phyloP scores from a whole-genome alignment of 2,888 invertebrate species.

The Caenorhabditis macrosperma region DNA sequence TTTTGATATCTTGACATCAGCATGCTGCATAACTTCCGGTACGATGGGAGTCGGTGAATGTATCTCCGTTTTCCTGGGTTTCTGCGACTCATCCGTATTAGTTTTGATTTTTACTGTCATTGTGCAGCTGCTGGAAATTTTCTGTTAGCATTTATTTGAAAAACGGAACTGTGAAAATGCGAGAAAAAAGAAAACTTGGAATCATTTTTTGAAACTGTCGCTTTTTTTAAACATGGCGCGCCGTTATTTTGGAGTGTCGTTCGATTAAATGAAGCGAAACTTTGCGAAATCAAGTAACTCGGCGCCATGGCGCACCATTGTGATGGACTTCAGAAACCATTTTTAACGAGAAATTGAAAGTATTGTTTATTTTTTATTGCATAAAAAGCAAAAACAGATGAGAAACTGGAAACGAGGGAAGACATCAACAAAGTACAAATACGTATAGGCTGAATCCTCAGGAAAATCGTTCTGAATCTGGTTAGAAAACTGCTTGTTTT shows the following conservation, averaged over 20 bases:
- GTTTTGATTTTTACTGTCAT: constrained; percentile 38
- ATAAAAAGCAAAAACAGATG: too few species aligned
- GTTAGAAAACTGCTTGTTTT: too few species aligned
- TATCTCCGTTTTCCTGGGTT: constrained; percentile 6
- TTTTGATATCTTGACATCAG: constrained; percentile 52
- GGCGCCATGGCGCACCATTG: too few species aligned
- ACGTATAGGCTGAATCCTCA: too few species aligned
- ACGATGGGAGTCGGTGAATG: not conserved
- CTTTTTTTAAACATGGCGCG: not conserved
- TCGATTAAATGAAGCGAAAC: not conserved
- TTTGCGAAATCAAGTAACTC: too few species aligned
- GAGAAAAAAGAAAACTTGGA: not conserved
- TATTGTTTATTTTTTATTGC: too few species aligned
- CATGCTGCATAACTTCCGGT: constrained; percentile 50
- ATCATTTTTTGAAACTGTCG: not conserved
- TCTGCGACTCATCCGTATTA: not conserved
- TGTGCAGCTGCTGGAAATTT: not conserved
- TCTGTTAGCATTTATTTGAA: too few species aligned
- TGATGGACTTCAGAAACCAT: too few species aligned
- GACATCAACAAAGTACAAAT: too few species aligned
- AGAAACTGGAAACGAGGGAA: too few species aligned
- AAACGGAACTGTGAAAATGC: not conserved
- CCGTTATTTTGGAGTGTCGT: not conserved
- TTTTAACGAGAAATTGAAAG: too few species aligned
- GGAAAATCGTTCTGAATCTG: too few species aligned